Evolutionary conservation across 2,113 vertebrate species (phyloP).

Genomic region (Osmerus eperlanus): DNA sequence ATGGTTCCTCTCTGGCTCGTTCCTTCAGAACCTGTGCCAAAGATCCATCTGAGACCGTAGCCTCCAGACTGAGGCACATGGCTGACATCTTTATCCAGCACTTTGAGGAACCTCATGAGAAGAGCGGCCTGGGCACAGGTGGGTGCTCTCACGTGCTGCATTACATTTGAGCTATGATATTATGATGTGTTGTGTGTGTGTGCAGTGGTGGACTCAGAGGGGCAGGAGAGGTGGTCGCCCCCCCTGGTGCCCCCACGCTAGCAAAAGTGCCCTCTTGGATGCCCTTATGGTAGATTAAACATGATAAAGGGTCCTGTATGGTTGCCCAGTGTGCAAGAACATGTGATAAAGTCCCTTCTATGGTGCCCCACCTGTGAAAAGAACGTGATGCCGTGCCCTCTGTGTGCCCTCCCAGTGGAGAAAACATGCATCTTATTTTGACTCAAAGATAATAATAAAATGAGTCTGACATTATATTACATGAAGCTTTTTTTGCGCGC

Average conservation of each 20-base stretch:
- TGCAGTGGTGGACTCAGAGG: not conserved
- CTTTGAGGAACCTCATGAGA: constrained; percentile 55
- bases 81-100: constrained; percentile 74
- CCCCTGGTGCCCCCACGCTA: too few species aligned
- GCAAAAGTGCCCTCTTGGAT: too few species aligned
- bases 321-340: too few species aligned
- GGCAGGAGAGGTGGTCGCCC: too few species aligned
- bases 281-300: too few species aligned
- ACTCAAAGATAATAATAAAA: too few species aligned
- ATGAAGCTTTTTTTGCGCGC: not conserved
- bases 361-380: too few species aligned
- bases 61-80: constrained; percentile 77
- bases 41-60: constrained; percentile 76
- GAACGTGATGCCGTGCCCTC: too few species aligned
- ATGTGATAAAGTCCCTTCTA: too few species aligned
- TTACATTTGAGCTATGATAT: not conserved
- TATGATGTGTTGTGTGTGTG: not conserved
- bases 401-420: too few species aligned
- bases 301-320: too few species aligned
- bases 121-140: not conserved
- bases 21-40: constrained; percentile 74
- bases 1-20: not conserved
- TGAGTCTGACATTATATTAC: not conserved
- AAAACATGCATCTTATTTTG: too few species aligned
- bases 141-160: not conserved